Evolutionary conservation across 2,113 vertebrate genomes (phyloP).

Genomic region (Marmota flaviventris): DNA sequence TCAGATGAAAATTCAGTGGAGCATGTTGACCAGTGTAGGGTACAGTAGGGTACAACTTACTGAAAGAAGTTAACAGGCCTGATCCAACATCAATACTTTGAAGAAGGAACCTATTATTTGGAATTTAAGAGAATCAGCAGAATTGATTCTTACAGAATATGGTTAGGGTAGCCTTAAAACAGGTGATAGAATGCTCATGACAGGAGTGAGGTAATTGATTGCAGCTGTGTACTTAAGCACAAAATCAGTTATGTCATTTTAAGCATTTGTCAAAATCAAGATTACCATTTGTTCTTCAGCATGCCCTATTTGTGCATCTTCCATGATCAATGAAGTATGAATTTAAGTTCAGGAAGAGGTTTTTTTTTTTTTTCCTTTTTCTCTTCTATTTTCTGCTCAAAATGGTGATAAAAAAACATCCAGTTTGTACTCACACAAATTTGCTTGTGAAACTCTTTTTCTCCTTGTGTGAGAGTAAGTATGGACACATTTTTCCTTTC

Average conservation of each 20-base stretch:
- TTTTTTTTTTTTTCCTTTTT: not conserved
- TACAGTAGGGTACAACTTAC: not conserved
- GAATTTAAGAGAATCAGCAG: not conserved
- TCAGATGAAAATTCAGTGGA: not conserved
- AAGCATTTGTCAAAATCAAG: slow-evolving; percentile 40
- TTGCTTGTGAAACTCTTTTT: slow-evolving; percentile 8
- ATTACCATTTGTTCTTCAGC: not conserved
- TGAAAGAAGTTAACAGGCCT: not conserved
- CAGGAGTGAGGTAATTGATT: slow-evolving; percentile 32
- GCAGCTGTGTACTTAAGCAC: not conserved
- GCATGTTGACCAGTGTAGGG: not conserved
- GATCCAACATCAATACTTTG: not conserved
- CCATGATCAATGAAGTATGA: not conserved
- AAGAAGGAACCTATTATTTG: slow-evolving; percentile 1
- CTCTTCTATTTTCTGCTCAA: not conserved
- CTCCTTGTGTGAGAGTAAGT: not conserved
- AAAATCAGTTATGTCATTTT: slow-evolving; percentile 30
- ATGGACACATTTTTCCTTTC: not conserved
- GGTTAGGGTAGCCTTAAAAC: not conserved
- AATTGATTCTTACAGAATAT: not conserved
- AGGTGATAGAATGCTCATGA: not conserved
- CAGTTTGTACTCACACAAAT: not conserved
- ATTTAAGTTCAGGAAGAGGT: not conserved
- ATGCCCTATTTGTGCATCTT: slow-evolving; percentile 6
- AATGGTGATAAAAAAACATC: not conserved